Base-by-base conservation (phyloP, 2,113 vertebrate genomes). In the Rhinogobius similis region DNA sequence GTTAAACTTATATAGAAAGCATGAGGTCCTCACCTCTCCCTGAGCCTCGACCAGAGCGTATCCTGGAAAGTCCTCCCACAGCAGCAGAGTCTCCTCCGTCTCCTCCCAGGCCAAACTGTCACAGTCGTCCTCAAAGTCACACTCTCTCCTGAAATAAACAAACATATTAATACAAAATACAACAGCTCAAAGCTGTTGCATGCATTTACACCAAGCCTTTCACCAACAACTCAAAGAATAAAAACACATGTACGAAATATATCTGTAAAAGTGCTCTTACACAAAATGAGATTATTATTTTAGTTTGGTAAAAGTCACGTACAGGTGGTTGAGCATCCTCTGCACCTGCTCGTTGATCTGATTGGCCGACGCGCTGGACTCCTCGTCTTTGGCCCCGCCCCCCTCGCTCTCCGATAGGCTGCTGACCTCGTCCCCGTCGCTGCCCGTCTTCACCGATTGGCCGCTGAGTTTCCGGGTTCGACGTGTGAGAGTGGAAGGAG, bases 71-170 rank as follows among this genome's bases (percentile, higher is more conserved):
- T 98, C 97, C 14, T 98, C 96, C 97, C 96, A 98, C 0, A 98
- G 94, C 2, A 98, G 91, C 62, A 98, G 79, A 0, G 97, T 98
- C 43, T 98, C 97, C 71, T 98, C 97, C 0, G 95, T 98, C 78
- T 98, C 96, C 52, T 98, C 97, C 97, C 97, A 98, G 0, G 96
- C 95, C 82, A 98, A 86, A 82, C 96, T 98, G 87, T 98, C 96
- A 13, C 96, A 98, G 92, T 98, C 97, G 0, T 98, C 96, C 44
- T 93, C 93, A 29, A 98, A 96, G 65, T 98, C 97, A 0, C 95
- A 94, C 87, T 98, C 97, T 0, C 95, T 92, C 53, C 97, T 98
- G 46, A 10, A 58, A 52, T 36, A 56, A 24, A 39, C 20, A 10
- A 27, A 59, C 23, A 21, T 1, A 20, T 48, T 7, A 8, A 12